A percentile compares a stretch with the other conserved stretches of the same genome.
These are phyloP conservation scores for Oceanodroma tethys DNA, from an alignment of 2,113 vertebrate genomes.

Conservation along the genomic window DNA sequence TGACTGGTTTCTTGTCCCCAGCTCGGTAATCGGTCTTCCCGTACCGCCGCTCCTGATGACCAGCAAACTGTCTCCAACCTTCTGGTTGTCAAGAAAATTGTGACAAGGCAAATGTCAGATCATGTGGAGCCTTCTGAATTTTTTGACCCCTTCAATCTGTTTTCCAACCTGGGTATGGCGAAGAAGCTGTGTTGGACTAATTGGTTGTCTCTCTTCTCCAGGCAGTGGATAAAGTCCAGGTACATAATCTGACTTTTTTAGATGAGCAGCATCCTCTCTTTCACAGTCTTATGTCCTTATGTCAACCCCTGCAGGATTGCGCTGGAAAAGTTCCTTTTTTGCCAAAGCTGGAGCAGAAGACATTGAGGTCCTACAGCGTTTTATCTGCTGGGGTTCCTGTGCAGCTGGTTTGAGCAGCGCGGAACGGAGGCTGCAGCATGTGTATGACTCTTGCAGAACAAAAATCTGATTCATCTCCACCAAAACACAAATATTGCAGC, in stretches of 20 bases:
- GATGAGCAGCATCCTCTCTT: background rate
- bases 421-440: accelerated
- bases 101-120: conserved; percentile 58
- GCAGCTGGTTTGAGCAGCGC: background rate
- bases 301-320: background rate
- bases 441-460: background rate
- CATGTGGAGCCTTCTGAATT: conserved; percentile 40
- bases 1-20: background rate
- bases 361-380: background rate
- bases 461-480: background rate
- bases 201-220: conserved; percentile 48
- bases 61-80: conserved; percentile 38
- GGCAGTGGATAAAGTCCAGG: background rate
- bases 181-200: conserved; percentile 50
- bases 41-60: background rate
- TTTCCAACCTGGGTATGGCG: conserved; percentile 19
- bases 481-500: background rate
- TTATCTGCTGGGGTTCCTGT: background rate
- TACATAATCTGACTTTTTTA: background rate
- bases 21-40: background rate
- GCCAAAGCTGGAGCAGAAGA: background rate
- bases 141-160: conserved; percentile 62
- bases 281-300: background rate
- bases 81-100: conserved; percentile 43
- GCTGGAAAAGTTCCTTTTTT: background rate